A percentile compares a stretch with the other conserved stretches of the same genome.
Conservation (phyloP, 2,113 vertebrate genomes). For the Halcyon senegalensis region DNA sequence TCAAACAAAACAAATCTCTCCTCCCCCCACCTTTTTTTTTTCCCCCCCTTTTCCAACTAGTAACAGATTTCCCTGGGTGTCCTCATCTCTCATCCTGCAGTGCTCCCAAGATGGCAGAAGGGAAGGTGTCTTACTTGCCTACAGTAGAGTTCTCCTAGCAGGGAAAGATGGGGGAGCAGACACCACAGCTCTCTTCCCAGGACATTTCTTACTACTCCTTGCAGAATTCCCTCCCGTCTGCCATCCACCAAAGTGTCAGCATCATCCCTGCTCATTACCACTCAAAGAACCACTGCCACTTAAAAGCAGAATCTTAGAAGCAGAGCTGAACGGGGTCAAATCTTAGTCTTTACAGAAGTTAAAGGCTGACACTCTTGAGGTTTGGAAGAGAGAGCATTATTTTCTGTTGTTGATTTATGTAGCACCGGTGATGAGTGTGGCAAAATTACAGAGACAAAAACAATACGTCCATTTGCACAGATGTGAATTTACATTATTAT, state of each 20-base stretch:
- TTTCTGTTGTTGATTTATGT: not conserved
- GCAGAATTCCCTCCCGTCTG: not conserved
- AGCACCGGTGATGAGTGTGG: not conserved
- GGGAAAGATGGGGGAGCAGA: not conserved
- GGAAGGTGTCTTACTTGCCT: not conserved
- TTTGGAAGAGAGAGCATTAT: not conserved
- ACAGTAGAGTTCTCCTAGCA: not conserved
- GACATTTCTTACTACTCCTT: not conserved
- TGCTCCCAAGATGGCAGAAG: not conserved
- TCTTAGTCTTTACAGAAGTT: not conserved
- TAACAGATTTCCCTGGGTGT: not conserved
- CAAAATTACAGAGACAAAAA: not conserved
- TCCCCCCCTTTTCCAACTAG: not conserved
- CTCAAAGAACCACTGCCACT: not conserved
- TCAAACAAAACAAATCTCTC: not conserved
- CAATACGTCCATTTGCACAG: not conserved
- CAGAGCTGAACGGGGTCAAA: not conserved
- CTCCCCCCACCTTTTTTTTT: accelerated
- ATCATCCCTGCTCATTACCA: not conserved
- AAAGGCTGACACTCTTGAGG: not conserved
- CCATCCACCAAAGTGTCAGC: not conserved
- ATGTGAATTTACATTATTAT: not conserved
- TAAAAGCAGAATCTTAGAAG: not conserved
- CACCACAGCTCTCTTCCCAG: not conserved
- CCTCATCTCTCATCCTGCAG: not conserved